phyloP scores from a whole-genome alignment of 2,888 invertebrate species.

The Agonum fuliginosum region DNA sequence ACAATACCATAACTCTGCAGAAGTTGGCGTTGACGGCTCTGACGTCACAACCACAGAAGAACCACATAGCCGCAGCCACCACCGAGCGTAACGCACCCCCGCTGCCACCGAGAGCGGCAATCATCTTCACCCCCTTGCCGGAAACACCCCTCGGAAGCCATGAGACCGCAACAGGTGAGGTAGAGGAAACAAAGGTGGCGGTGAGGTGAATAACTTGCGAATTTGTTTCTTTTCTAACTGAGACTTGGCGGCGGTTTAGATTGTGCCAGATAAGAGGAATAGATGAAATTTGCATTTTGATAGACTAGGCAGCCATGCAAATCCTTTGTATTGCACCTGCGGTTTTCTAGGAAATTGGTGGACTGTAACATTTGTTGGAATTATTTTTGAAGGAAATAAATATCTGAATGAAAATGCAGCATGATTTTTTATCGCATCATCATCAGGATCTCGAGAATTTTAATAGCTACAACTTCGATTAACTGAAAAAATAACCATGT shows the following conservation, averaged over 20 bases:
- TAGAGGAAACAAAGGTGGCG: not conserved
- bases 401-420: no score
- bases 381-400: no score
- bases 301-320: not conserved
- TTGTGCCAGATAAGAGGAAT: no score
- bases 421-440: no score
- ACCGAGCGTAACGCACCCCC: constrained; percentile 64
- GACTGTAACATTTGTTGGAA: no score
- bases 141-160: constrained; percentile 26
- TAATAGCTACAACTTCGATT: no score
- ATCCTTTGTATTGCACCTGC: not conserved
- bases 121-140: constrained; percentile 67
- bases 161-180: not conserved
- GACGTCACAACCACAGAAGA: constrained; percentile 48
- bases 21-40: constrained; percentile 29
- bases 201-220: no score
- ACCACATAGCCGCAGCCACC: constrained; percentile 41
- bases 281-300: not conserved
- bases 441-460: no score
- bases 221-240: no score
- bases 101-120: constrained; percentile 68
- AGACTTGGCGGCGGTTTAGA: no score
- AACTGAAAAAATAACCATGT: no score
- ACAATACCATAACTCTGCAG: constrained; percentile 7
- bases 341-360: not conserved